Base-by-base conservation (phyloP, 2,797 vertebrate species). In the Crax fasciolata region DNA sequence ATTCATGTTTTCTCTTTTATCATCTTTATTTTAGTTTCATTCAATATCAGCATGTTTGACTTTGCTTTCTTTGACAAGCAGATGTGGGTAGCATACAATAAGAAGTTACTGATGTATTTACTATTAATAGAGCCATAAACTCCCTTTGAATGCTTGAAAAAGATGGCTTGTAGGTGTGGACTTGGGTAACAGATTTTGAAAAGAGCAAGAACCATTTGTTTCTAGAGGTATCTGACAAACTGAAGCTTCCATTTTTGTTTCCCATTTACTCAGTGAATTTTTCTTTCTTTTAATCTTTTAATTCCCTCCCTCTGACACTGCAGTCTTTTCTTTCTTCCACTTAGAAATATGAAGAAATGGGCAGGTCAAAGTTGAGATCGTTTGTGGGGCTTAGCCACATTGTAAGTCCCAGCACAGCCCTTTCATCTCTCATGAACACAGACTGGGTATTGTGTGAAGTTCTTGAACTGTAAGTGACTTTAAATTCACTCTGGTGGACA, bases 401-500 rank as follows among this genome's bases (percentile, higher is more conserved):
- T 92, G 74, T 71, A 90, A 94, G 94, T 90, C 85, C 84, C 57
- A 94, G 89, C 68, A 41, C 19, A 90, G 90, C 43, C 65, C 89
- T 97, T 97, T 96, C 94, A 96, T 96, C 90, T 96, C 68, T 68
- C 46, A 6, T 24, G 80, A 95, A 6, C 90, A 96, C 94, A 96
- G 85, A 94, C 35, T 0, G 80, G 19, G 88, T 67, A 96, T 97
- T 97, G 93, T 96, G 87, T 89, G 91, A 96, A 83, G 90, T 93
- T 96, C 94, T 93, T 97, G 95, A 95, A 96, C 94, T 95, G 81
- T 94, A 94, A 96, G 93, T 87, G 96, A 95, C 96, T 97, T 96
- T 62, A 91, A 96, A 94, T 96, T 94, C 96, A 94, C 86, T 89
- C 91, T 93, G 71, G 88, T 94, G 84, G 91, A 80, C 94, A 85